Conservation (phyloP, 2,113 vertebrate species). For the Semnornis frantzii region DNA sequence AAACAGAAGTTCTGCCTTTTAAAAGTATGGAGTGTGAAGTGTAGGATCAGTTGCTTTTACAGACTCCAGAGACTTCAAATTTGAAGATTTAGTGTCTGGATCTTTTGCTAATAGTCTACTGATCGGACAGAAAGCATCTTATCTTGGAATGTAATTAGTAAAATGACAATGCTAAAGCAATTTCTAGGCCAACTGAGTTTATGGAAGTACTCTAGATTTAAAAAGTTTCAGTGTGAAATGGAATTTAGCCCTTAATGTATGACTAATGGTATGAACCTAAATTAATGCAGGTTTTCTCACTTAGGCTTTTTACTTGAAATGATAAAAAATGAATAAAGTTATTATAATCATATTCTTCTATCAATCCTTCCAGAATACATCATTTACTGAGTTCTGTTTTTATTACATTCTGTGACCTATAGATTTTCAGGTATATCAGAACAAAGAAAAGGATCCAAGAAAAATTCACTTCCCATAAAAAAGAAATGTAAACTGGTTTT, state of each 20-base stretch:
- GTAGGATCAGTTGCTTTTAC: neutral
- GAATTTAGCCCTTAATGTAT: slow-evolving; percentile 2
- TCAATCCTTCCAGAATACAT: neutral
- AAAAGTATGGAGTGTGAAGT: neutral
- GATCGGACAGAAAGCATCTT: neutral
- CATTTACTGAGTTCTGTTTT: neutral
- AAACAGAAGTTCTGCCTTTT: neutral
- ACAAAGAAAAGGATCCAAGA: slow-evolving; percentile 11
- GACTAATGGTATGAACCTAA: neutral
- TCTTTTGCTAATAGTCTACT: neutral
- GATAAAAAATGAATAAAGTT: neutral
- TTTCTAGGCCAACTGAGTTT: slow-evolving; percentile 4
- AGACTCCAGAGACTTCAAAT: neutral
- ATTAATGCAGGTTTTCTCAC: slow-evolving; percentile 2
- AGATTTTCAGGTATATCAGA: slow-evolving; percentile 30
- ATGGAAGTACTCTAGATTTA: neutral
- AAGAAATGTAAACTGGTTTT: slow-evolving; percentile 63
- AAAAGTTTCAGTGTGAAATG: slow-evolving; percentile 7
- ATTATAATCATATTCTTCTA: neutral
- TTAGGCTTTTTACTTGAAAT: slow-evolving; percentile 21
- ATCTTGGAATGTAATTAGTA: slow-evolving; percentile 18
- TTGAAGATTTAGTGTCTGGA: neutral
- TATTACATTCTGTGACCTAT: neutral
- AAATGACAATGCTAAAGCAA: slow-evolving; percentile 16
- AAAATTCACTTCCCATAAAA: slow-evolving; percentile 53